Evolutionary conservation across 1,140 invertebrate genomes (phyloP), one percentile per base, ranked within the genome.

Genomic region (Drosophila kurseongensis): DNA sequence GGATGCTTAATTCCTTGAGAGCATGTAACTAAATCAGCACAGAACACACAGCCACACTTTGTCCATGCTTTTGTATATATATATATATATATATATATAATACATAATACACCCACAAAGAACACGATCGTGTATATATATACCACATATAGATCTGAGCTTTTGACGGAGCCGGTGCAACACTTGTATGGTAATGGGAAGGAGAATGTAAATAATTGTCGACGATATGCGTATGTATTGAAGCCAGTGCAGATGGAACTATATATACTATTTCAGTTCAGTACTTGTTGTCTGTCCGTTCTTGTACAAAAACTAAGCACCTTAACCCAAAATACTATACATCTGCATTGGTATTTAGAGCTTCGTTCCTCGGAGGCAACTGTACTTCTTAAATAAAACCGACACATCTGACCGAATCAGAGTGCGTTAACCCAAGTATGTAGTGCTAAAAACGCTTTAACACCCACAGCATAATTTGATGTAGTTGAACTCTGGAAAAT

Each of bases 11-110:
- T 35, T 56, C 50, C 50, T 45, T 60, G 51, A 52, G 69, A 57
- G 65, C 65, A 71, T 71, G 68, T 38, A 44, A 56, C 27, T n/a
- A n/a, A 48, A 48, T 5, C 75, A 80, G 60, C 71, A 66, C 66
- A 67, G 18, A 63, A 58, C 50, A 23, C 48, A 51, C 61, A 48
- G 7, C 27, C 7, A 55, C 16, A 52, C 54, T 44, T 27, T 47
- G 41, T n/a, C 29, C 55, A 66, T 35, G 60, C 74, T 85, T 77
- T 55, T 86, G 81, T 86, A 85, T 55, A 86, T 81, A 81, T 16
- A 14, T 5, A n/a, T 0, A 5, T 12, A 4, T 85, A 85, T 55
- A 86, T 81, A 81, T 16, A 14, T 5, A n/a, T 1, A 5, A 23
- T 5, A 45, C 9, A 23, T 18, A 48, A 48, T 14, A 12, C 12